Conservation (phyloP, 2,888 invertebrate genomes). For the Apeira syringaria region DNA sequence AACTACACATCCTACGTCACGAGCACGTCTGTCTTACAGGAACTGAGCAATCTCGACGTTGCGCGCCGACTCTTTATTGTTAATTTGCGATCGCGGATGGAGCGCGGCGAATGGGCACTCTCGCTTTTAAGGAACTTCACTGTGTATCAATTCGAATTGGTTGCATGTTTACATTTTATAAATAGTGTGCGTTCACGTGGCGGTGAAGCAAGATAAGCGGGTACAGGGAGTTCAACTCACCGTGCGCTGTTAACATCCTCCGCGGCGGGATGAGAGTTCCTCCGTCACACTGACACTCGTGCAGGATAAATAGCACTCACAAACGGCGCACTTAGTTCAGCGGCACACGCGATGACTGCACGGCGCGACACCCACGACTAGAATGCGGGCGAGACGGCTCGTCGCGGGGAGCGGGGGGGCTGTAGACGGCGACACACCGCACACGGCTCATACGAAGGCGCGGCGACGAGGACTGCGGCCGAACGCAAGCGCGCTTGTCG, state of each 20-base stretch:
- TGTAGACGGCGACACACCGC: constrained; percentile 75
- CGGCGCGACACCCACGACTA: constrained; percentile 82
- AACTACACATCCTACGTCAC: constrained; percentile 47
- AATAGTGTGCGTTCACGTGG: constrained; percentile 81
- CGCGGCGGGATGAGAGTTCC: constrained; percentile 69
- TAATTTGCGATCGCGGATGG: constrained; percentile 63
- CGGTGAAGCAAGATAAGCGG: constrained; percentile 65
- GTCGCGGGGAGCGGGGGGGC: constrained; percentile 72
- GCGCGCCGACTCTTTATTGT: constrained; percentile 68
- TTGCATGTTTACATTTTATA: constrained; percentile 80
- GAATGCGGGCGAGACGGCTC: constrained; percentile 75
- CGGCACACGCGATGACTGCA: constrained; percentile 81
- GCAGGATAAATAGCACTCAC: constrained; percentile 79
- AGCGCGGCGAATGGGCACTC: constrained; percentile 59
- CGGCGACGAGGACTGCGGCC: constrained; percentile 79
- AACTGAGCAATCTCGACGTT: constrained; percentile 75
- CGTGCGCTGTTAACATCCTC: constrained; percentile 84
- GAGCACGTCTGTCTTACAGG: constrained; percentile 68
- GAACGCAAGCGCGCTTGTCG: constrained; percentile 63
- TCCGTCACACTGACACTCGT: constrained; percentile 80
- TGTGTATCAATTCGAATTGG: constrained; percentile 73
- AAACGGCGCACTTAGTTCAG: constrained; percentile 80
- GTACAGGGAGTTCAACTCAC: constrained; percentile 68
- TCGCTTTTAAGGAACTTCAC: constrained; percentile 61
- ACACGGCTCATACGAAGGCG: constrained; percentile 79